Conservation (phyloP, 2,797 vertebrate species). For the Caiman crocodilus region DNA sequence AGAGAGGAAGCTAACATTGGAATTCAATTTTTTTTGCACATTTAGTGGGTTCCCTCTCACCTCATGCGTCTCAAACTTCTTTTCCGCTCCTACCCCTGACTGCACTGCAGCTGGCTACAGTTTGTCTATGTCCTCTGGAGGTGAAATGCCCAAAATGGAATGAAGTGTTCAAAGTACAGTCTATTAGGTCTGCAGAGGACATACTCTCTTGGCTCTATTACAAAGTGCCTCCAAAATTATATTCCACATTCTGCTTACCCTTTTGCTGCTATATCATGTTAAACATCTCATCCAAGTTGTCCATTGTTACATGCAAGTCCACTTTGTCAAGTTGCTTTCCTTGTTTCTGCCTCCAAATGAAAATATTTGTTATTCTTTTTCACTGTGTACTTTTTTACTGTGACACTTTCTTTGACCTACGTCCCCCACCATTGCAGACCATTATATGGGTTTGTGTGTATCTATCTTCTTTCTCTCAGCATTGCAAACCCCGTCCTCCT, state of each 20-base stretch:
- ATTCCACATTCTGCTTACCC: not conserved
- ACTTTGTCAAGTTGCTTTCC: not conserved
- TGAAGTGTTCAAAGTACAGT: no score
- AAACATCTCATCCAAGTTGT: not conserved
- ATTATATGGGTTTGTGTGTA: no score
- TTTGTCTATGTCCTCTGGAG: not conserved
- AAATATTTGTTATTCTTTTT: not conserved
- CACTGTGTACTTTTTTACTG: not conserved
- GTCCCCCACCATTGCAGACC: no score
- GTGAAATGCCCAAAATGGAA: not conserved
- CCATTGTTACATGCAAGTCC: slow-evolving; percentile 5
- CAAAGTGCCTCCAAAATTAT: not conserved
- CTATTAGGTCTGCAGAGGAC: no score
- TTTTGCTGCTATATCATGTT: not conserved
- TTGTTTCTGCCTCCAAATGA: rapidly evolving
- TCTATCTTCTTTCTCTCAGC: no score
- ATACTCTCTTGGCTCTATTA: not conserved
- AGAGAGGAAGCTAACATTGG: not conserved
- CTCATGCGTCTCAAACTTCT: not conserved
- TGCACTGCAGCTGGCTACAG: not conserved
- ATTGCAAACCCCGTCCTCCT: no score
- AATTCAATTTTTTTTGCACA: not conserved
- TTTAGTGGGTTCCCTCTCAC: not conserved
- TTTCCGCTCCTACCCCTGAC: not conserved
- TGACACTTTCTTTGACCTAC: no score